These are phyloP conservation scores for Stictocephala bisonia DNA, from an alignment of 2,888 invertebrate genomes.

Conservation along the genomic window DNA sequence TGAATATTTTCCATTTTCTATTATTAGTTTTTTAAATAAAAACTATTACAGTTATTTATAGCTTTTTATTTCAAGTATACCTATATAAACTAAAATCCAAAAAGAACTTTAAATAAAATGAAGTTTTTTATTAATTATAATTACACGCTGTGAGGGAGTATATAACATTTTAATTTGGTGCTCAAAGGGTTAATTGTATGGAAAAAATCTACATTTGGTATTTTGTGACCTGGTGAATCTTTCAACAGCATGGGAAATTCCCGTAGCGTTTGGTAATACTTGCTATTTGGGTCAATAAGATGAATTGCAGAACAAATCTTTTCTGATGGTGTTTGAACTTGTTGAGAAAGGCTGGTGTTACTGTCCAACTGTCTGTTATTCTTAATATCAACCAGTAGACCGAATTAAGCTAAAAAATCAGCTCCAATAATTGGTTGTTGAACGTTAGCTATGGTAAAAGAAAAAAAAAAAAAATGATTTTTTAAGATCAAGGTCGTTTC, in stretches of 20 bases:
- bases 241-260: conserved; percentile 36
- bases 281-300: not conserved
- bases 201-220: conserved; percentile 20
- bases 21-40: too few species aligned
- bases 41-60: too few species aligned
- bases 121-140: too few species aligned
- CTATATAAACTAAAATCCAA: too few species aligned
- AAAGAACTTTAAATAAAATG: too few species aligned
- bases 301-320: not conserved
- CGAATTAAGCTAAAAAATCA: conserved; percentile 47
- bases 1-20: too few species aligned
- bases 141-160: too few species aligned
- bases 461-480: conserved; percentile 48
- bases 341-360: not conserved
- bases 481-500: conserved; percentile 43
- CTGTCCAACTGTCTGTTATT: conserved; percentile 35
- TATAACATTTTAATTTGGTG: too few species aligned
- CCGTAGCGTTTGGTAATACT: not conserved
- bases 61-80: too few species aligned
- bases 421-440: conserved; percentile 48
- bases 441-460: conserved; percentile 49
- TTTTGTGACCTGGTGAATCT: not conserved
- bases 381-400: conserved; percentile 43
- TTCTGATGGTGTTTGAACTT: not conserved
- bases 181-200: conserved; percentile 53